Base-by-base conservation (phyloP, 2,797 vertebrate genomes). In the Gymnopithys bicolor region DNA sequence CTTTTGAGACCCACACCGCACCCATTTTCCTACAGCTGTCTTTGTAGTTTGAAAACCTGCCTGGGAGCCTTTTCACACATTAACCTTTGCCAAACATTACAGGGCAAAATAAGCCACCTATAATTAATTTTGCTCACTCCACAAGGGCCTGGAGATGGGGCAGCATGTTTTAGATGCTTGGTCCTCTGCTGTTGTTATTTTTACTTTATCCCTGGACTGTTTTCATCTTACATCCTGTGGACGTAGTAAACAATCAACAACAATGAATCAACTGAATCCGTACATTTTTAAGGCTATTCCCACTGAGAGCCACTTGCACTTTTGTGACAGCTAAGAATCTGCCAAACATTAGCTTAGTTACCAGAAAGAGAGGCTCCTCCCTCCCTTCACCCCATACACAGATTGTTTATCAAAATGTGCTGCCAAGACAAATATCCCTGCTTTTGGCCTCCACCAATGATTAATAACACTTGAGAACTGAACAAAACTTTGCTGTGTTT, bases 401-500 rank as follows among this genome's bases (percentile, higher is more conserved):
- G 96, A 97, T 93, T 98, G 97, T 98, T 98, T 98, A 98, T 97
- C 96, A 96, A 97, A 96, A 97, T 48, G 90, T 95, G 96, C 96
- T 97, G 97, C 98, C 97, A 97, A 97, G 95, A 97, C 97, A 95
- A 93, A 97, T 95, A 98, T 97, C 97, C 96, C 96, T 90, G 95
- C 96, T 97, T 97, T 94, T 98, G 96, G 96, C 97, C 97, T 97
- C 95, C 91, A 95, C 96, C 94, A 95, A 91, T 96, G 97, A 98
- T 98, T 97, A 98, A 98, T 97, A 98, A 97, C 97, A 97, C 96
- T 97, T 97, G 93, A 96, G 95, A 97, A 97, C 94, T 68, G 95
- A 97, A 96, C 96, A 97, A 94, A 97, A 97, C 93, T 97, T 97
- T 81, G 92, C 95, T 96, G 92, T 94, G 91, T 78, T 97, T 94